These are phyloP conservation scores for Climacteris rufus DNA, from an alignment of 2,113 vertebrate genomes.

Conservation along the genomic window DNA sequence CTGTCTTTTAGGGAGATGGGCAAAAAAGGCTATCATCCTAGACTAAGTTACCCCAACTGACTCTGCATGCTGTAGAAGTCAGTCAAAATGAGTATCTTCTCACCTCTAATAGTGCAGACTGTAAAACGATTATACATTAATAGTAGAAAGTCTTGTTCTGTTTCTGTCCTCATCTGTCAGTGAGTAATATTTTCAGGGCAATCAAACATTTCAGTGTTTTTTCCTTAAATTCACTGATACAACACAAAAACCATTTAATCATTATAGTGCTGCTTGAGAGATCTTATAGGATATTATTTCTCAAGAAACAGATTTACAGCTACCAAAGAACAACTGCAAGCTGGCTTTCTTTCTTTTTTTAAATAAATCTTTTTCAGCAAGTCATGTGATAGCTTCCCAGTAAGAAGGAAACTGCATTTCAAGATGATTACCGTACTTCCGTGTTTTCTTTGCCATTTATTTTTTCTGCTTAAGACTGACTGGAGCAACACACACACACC, in stretches of 20 bases:
- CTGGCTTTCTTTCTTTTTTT: neutral
- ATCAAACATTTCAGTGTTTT: neutral
- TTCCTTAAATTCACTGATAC: neutral
- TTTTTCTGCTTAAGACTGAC: neutral
- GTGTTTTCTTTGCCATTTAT: conserved; percentile 31
- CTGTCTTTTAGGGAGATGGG: neutral
- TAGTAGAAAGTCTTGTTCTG: neutral
- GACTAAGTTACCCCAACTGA: neutral
- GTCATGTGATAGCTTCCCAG: conserved; percentile 17
- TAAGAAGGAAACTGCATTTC: conserved; percentile 45
- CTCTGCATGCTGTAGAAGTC: neutral
- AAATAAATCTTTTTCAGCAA: neutral
- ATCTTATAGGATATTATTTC: neutral
- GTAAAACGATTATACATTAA: neutral
- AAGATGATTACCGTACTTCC: conserved; percentile 52
- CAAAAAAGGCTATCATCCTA: neutral
- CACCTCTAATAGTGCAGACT: neutral
- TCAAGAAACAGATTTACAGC: neutral
- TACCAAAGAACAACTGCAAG: neutral
- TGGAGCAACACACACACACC: neutral
- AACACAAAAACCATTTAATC: neutral
- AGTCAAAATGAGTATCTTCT: neutral
- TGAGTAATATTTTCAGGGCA: neutral
- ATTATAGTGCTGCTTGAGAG: neutral
- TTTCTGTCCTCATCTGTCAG: neutral